A percentile compares a stretch with the other conserved stretches of the same genome.
These are phyloP conservation scores for Eupleurogrammus muticus DNA, from an alignment of 2,797 vertebrate genomes.

Conservation along the genomic window DNA sequence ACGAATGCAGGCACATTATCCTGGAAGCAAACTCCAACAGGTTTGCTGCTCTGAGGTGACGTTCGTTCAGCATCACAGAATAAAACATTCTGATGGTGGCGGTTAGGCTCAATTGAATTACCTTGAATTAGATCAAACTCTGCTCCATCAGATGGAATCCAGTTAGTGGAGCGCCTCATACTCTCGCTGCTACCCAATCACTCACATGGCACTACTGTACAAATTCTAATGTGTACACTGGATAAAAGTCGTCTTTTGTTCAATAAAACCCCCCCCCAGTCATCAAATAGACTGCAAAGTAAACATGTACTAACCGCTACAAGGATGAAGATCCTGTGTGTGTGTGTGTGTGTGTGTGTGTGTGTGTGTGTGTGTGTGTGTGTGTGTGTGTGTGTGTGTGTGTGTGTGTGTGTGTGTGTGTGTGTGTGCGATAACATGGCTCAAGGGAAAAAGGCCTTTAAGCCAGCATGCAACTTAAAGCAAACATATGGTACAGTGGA, in stretches of 20 bases:
- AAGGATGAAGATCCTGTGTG: constrained; percentile 59
- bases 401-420: constrained; percentile 26
- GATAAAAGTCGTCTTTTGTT: constrained; percentile 43
- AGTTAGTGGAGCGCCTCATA: constrained; percentile 35
- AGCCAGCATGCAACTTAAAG: not conserved
- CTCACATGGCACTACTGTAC: constrained; percentile 22
- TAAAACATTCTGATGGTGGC: constrained; percentile 28
- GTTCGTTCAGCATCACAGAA: constrained; percentile 37
- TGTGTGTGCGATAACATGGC: no score
- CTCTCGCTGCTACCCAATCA: constrained; percentile 38
- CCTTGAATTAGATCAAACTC: constrained; percentile 51
- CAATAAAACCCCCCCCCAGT: constrained; percentile 24
- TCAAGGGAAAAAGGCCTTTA: not conserved
- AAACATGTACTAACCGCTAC: constrained; percentile 54
- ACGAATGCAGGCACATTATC: not conserved
- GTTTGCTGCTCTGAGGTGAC: constrained; percentile 27
- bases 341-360: not conserved
- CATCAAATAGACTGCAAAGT: constrained; percentile 30
- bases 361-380: not conserved
- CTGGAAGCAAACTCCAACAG: constrained; percentile 25
- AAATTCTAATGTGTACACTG: constrained; percentile 50
- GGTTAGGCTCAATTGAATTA: constrained; percentile 53
- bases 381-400: no score
- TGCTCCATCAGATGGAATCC: constrained; percentile 38
- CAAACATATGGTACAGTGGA: constrained; percentile 1